Evolutionary conservation across 2,797 vertebrate species (phyloP), one percentile per base, ranked within the genome.

Genomic region (Pygocentrus nattereri): DNA sequence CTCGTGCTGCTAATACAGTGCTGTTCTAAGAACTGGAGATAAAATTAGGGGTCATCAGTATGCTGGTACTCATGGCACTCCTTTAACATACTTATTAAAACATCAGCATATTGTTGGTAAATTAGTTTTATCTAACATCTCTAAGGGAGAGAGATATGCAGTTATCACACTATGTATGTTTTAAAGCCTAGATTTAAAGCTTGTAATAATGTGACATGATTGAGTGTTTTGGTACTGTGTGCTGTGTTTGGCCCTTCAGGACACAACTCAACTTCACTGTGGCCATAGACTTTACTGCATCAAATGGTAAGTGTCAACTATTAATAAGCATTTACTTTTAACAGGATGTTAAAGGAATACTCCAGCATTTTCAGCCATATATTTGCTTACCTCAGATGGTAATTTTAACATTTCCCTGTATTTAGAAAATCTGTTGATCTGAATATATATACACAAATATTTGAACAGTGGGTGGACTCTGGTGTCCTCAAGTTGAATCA

Each of bases 221-320:
- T 59, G 15, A 3, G 5, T n/a, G 5, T 15, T 59, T 56, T 44
- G 34, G 10, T 74, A 56, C 72, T 23, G 15, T 73, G 2, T 65
- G 21, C 16, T 78, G 23, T 78, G 1, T 72, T 74, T 82, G 38
- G 1, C 23, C n/a, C 54, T 58, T 87, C 91, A 99, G 98, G 91
- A 99, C 98, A 0, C 97, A 99, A 84, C 94, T 99, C 88, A 99
- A 99, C 94, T 99, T 99, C 93, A 99, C 98, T 0, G 97, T 99
- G n/a, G 98, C 98, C 68, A 98, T 99, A 31, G 98, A 99, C 93
- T 99, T 98, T 93, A 99, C 98, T 11, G 98, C 98, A 69, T 99
- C 98, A 84, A 99, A 99, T 18, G 98, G 98, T 99, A 91, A 94
- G 96, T 61, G 8, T 49, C 15, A 49, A 13, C 52, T 52, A 7